A percentile compares a stretch with the other conserved stretches of the same genome.
phyloP scores from a whole-genome alignment of 2,113 vertebrate genomes.

The Pipa parva region DNA sequence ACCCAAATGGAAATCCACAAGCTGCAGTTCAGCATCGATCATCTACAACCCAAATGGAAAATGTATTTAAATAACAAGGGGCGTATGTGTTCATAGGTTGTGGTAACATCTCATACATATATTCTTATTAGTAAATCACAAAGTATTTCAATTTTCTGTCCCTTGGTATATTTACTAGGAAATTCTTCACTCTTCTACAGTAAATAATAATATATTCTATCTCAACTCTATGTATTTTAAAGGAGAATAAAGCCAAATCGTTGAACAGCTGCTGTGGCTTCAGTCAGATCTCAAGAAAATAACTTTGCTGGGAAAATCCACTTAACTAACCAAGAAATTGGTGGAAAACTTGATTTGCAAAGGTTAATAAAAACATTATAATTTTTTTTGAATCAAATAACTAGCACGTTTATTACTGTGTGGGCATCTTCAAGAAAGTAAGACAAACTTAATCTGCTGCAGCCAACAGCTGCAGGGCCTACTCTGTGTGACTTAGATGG shows the following conservation, averaged over 20 bases:
- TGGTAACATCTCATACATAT: no score
- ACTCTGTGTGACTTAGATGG: conserved; percentile 51
- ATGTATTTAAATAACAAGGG: no score
- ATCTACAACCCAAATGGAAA: no score
- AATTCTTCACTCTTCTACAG: neutral
- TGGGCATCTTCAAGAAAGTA: conserved; percentile 44
- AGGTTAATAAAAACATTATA: conserved; percentile 53
- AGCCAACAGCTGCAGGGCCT: conserved; percentile 56
- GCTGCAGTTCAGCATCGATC: no score
- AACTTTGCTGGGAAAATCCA: conserved; percentile 48
- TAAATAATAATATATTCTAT: neutral
- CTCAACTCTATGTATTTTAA: neutral
- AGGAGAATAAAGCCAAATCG: neutral
- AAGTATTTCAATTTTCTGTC: no score
- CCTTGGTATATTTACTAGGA: no score
- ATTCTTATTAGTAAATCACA: no score
- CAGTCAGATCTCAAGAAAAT: neutral
- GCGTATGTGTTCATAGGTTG: no score
- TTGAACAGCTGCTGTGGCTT: neutral
- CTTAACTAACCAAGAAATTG: conserved; percentile 45
- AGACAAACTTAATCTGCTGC: conserved; percentile 45
- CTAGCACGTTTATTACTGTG: conserved; percentile 45
- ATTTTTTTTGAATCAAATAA: conserved; percentile 50
- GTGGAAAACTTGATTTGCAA: conserved; percentile 51
- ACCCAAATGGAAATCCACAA: no score